A percentile compares a stretch with the other conserved stretches of the same genome.
Conservation (phyloP, 2,797 vertebrate genomes). For the Phoeniculus purpureus region DNA sequence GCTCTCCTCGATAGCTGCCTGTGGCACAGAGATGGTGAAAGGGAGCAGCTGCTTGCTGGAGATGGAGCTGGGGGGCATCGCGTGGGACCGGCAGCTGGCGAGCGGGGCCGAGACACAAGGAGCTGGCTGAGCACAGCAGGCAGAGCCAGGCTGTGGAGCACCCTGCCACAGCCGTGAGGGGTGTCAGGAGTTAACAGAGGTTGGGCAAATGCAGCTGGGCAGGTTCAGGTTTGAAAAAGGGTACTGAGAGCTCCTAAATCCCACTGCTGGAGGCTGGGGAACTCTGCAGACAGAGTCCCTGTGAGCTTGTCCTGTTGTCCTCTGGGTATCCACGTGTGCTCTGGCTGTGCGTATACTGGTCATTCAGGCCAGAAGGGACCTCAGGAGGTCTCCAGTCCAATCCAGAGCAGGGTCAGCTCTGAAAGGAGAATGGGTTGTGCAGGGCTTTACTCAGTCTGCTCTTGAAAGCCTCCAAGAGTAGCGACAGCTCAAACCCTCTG, state of each 20-base stretch:
- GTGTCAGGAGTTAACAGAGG: not conserved
- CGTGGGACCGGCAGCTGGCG: not conserved
- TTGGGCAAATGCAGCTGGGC: not conserved
- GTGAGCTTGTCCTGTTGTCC: rapidly evolving
- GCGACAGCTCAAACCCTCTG: not conserved
- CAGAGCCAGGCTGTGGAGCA: rapidly evolving
- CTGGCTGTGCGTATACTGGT: rapidly evolving
- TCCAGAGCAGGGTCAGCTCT: not conserved
- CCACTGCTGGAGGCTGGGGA: not conserved
- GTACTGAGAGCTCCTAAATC: not conserved
- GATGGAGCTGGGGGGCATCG: conserved; percentile 1
- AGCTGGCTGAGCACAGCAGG: not conserved
- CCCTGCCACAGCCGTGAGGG: not conserved
- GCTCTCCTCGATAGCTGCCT: not conserved
- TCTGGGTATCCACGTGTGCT: not conserved
- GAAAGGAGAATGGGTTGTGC: not conserved
- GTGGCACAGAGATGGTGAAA: not conserved
- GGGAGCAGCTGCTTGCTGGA: not conserved
- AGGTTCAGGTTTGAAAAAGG: not conserved
- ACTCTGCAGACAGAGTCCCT: not conserved
- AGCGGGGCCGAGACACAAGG: not conserved
- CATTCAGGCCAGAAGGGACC: not conserved
- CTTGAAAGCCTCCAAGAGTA: not conserved
- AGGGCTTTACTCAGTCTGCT: not conserved
- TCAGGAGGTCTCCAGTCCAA: not conserved